A percentile compares a stretch with the other conserved stretches of the same genome.
phyloP scores from a whole-genome alignment of 2,113 vertebrate genomes.

The Corynorhinus townsendii region DNA sequence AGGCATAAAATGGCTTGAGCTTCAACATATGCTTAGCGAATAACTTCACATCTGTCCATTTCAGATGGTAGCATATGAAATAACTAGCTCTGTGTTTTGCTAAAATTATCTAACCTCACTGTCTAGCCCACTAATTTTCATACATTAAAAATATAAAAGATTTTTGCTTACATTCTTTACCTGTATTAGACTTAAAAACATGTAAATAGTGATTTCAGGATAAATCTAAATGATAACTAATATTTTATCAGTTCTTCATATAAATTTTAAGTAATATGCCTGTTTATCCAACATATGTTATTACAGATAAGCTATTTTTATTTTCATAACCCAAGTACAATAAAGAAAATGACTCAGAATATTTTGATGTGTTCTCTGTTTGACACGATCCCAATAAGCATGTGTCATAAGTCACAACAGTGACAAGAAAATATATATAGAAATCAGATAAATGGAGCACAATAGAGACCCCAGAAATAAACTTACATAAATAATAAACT shows the following conservation, averaged over 20 bases:
- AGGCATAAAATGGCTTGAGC: slow-evolving; percentile 38
- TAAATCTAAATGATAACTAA: background rate
- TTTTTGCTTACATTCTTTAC: background rate
- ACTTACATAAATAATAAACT: background rate
- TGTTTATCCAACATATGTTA: background rate
- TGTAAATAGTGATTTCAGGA: background rate
- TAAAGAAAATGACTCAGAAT: background rate
- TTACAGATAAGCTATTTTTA: background rate
- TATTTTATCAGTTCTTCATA: background rate
- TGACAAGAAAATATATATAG: background rate
- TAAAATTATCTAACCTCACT: background rate
- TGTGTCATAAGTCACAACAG: background rate
- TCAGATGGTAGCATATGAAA: slow-evolving; percentile 30
- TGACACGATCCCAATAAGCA: background rate
- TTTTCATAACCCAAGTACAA: background rate
- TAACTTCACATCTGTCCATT: slow-evolving; percentile 52
- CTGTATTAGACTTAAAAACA: background rate
- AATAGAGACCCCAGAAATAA: background rate
- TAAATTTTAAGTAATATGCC: background rate
- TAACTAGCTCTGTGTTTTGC: background rate
- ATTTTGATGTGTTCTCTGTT: background rate
- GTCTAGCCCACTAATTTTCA: background rate
- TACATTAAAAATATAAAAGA: background rate
- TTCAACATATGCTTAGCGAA: slow-evolving; percentile 52
- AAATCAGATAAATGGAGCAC: background rate